These are phyloP conservation scores for Mythimna impura DNA, from an alignment of 2,888 invertebrate genomes.

Conservation along the genomic window DNA sequence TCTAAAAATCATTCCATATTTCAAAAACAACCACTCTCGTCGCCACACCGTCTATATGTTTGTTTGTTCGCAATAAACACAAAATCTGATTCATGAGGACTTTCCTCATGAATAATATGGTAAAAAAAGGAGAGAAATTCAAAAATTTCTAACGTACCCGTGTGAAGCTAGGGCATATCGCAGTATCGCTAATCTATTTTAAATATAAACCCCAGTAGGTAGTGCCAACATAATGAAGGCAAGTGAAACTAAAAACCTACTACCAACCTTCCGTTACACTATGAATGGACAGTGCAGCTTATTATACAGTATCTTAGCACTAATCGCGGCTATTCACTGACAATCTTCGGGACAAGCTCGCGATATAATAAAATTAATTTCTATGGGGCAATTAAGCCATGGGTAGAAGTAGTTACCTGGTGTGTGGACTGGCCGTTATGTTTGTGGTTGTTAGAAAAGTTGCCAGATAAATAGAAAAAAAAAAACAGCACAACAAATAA, in stretches of 20 bases:
- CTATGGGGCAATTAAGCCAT: conserved; percentile 70
- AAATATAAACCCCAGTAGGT: conserved; percentile 15
- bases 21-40: too few species aligned
- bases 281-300: conserved; percentile 60
- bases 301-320: conserved; percentile 66
- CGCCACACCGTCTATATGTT: too few species aligned
- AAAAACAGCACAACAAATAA: too few species aligned
- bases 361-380: conserved; percentile 70
- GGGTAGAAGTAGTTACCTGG: conserved; percentile 34
- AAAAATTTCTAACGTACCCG: too few species aligned
- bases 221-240: conserved; percentile 29
- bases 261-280: conserved; percentile 35
- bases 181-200: not conserved
- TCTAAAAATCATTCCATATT: too few species aligned
- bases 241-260: conserved; percentile 33
- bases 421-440: conserved; percentile 36
- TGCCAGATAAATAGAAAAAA: not conserved
- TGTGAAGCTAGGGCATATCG: too few species aligned
- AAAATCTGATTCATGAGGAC: too few species aligned
- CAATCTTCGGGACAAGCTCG: conserved; percentile 66
- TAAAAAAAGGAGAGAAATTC: too few species aligned
- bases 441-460: conserved; percentile 14
- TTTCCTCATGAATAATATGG: too few species aligned
- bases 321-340: conserved; percentile 70
- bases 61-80: too few species aligned